Evolutionary conservation across 64 coral and sea anemone genomes (phyloP).

Genomic region (Dendrophyllia cribrosa): DNA sequence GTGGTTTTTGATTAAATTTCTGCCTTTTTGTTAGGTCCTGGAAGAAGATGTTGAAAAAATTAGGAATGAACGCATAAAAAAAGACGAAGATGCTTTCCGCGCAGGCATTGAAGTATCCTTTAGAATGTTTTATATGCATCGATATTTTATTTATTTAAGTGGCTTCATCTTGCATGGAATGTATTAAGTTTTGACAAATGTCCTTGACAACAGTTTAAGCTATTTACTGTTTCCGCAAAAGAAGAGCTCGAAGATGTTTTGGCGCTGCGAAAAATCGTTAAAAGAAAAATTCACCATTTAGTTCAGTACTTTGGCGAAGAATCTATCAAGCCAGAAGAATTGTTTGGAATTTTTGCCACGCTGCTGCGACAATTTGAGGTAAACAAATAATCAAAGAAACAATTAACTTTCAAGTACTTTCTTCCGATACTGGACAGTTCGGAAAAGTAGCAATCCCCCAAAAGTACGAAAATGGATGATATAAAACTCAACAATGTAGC

Average conservation of each 20-base stretch:
- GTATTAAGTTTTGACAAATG: neutral
- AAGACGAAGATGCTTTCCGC: neutral
- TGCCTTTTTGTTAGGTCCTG: neutral
- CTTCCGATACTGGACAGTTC: too few relatives aligned
- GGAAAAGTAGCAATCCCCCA: too few relatives aligned
- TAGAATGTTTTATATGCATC: too few relatives aligned
- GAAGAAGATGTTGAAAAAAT: slow-evolving; percentile 48
- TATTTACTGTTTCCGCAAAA: slow-evolving; percentile 15
- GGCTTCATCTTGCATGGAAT: too few relatives aligned
- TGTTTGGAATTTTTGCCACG: slow-evolving; percentile 40
- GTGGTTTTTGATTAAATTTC: neutral
- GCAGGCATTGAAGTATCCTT: slow-evolving; percentile 33
- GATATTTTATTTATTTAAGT: too few relatives aligned
- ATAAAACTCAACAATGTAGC: too few relatives aligned
- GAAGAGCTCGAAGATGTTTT: slow-evolving; percentile 29
- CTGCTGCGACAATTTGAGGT: slow-evolving; percentile 27
- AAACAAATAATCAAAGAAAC: neutral
- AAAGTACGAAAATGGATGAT: too few relatives aligned
- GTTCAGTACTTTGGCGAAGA: slow-evolving; percentile 35
- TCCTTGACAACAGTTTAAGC: neutral
- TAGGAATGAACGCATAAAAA: neutral
- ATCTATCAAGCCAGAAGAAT: slow-evolving; percentile 3
- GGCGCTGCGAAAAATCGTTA: neutral
- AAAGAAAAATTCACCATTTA: slow-evolving; percentile 10
- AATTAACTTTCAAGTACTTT: too few relatives aligned